Evolutionary conservation across 2,113 vertebrate species (phyloP).

Genomic region (Proteles cristata): DNA sequence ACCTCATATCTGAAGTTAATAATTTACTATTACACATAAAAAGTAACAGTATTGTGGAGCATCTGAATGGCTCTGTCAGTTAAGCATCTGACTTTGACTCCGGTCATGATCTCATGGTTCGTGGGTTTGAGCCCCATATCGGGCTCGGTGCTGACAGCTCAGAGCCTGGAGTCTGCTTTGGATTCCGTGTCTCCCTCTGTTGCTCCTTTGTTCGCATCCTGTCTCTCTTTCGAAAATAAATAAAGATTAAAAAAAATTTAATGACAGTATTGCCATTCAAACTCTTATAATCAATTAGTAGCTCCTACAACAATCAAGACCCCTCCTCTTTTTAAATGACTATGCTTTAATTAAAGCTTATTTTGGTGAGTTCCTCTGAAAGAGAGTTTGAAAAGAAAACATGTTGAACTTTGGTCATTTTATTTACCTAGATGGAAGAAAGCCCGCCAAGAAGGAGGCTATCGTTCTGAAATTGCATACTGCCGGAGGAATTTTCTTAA

Average conservation of each 20-base stretch:
- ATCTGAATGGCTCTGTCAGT: too few relatives aligned
- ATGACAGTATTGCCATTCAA: background rate
- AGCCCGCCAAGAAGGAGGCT: slow-evolving; percentile 89
- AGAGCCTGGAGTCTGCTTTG: too few relatives aligned
- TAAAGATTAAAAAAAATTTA: background rate
- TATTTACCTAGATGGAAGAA: slow-evolving; percentile 91
- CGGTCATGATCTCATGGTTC: too few relatives aligned
- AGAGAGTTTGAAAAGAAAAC: background rate
- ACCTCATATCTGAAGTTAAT: slow-evolving; percentile 16
- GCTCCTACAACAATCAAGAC: background rate
- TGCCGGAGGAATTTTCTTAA: slow-evolving; percentile 96
- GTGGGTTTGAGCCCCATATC: too few relatives aligned
- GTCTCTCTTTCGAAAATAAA: too few relatives aligned
- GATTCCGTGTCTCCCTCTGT: too few relatives aligned
- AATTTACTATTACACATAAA: slow-evolving; percentile 7
- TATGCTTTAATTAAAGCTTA: slow-evolving; percentile 1
- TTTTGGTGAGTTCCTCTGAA: background rate
- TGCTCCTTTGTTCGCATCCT: too few relatives aligned
- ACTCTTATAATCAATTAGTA: background rate
- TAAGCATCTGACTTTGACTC: too few relatives aligned
- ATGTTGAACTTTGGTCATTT: background rate
- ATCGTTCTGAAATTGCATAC: slow-evolving; percentile 90
- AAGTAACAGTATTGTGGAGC: background rate
- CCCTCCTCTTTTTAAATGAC: background rate
- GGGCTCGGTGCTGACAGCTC: too few relatives aligned